Conservation (phyloP, 2,797 vertebrate species). For the Sebastolobus alascanus region DNA sequence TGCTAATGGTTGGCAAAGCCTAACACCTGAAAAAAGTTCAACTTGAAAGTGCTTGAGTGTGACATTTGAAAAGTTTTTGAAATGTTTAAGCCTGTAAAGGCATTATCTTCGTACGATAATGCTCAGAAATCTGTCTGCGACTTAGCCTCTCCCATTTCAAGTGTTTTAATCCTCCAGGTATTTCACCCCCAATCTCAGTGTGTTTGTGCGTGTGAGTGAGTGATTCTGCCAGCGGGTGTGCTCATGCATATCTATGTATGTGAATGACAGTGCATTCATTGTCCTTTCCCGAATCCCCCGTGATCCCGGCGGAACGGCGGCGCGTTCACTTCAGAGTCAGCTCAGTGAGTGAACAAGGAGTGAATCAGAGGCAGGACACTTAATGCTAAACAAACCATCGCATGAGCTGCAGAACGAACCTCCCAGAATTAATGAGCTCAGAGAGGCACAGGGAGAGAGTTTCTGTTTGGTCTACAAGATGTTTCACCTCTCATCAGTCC, state of each 20-base stretch:
- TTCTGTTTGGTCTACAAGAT: background rate
- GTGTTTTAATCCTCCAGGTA: conserved; percentile 43
- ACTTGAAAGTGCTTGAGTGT: conserved; percentile 29
- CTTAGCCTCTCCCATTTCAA: conserved; percentile 35
- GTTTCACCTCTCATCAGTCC: background rate
- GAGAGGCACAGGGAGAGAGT: conserved; percentile 17
- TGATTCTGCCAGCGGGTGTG: background rate
- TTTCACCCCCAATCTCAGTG: conserved; percentile 19
- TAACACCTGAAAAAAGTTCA: conserved; percentile 27
- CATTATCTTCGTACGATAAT: conserved; percentile 36
- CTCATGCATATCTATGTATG: conserved; percentile 28
- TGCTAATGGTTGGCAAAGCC: background rate
- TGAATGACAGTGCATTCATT: conserved; percentile 48
- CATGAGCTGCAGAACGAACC: conserved; percentile 63
- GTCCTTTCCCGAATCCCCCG: conserved; percentile 39
- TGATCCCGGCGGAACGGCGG: conserved; percentile 42
- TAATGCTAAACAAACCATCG: conserved; percentile 67
- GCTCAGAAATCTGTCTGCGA: conserved; percentile 33
- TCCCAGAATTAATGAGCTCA: conserved; percentile 69
- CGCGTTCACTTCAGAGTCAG: conserved; percentile 49
- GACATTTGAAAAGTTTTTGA: conserved; percentile 49
- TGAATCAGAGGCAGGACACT: conserved; percentile 51
- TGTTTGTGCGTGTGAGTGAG: background rate
- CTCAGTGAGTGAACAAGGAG: conserved; percentile 29
- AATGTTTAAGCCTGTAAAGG: conserved; percentile 42